Base-by-base conservation (phyloP, 37 sponge, comb jelly and placozoan species). In the Theonella swinhoei region DNA sequence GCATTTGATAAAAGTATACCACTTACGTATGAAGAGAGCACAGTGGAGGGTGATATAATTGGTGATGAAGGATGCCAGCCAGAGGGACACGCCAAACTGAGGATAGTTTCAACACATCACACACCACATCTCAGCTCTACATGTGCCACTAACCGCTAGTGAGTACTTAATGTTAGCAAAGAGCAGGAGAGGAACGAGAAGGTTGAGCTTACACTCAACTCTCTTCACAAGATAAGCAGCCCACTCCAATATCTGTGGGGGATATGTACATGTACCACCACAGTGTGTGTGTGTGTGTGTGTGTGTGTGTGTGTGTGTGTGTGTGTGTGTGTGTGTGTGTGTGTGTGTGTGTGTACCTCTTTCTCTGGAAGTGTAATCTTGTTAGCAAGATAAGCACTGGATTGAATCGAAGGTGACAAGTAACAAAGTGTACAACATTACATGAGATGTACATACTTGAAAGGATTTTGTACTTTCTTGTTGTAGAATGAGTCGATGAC, bases 401-500 rank as follows among this genome's bases (percentile, higher is more conserved):
- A 23, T 35, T 31, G 32, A 70, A 29, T 23, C 3, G 38, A 4
- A 62, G 72, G 2, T 9, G 75, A n/a, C 37, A 60, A 28, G 0
- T 0, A 5, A 4, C 22, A 32, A 23, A 11, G 3, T 22, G 25
- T 35, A 7, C 29, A 58, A 4, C 4, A 24, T 54, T 31, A 42
- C n/a, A n/a, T n/a, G n/a, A n/a, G n/a, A 24, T 25, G 58, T 31
- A 29, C 81, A 68, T 80, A 93, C 93, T 74, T 67, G 77, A 93
- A 93, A 8, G 94, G 94, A 36, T 93, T 93, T 19, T 29, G 22
- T 39, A 89, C 42, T 14, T 84, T 78, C 42, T 75, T 88, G 88
- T 89, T 89, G 76, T 89, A 89, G 86, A 93, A 89, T 36, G 87
- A 86, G 42, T 93, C 90, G 39, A 85, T 84, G 71, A 80, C 87